Conservation (phyloP, 1,140 invertebrate species). For the Pemphigus obesinymphae region DNA sequence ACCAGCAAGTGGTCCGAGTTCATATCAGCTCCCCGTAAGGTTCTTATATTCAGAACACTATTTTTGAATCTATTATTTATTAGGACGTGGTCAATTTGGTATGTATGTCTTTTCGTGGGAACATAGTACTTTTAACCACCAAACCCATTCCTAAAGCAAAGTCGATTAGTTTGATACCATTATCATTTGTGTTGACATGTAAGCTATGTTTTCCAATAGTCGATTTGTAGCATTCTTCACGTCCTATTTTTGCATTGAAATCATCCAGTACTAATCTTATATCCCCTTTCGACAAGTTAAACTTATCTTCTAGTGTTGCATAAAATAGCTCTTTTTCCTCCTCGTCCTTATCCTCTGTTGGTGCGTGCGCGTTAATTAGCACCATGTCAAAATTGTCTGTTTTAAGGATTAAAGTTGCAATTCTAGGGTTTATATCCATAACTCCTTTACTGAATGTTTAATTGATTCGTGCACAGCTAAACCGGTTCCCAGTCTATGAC, state of each 20-base stretch:
- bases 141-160: not conserved
- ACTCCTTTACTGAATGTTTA: too few relatives aligned
- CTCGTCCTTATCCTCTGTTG: too few relatives aligned
- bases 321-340: too few relatives aligned
- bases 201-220: not conserved
- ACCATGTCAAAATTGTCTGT: too few relatives aligned
- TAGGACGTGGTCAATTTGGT: not conserved
- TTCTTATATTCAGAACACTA: conserved; percentile 18
- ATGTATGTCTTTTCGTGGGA: not conserved
- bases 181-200: not conserved
- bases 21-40: not conserved
- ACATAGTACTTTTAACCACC: conserved; percentile 4
- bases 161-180: conserved; percentile 1
- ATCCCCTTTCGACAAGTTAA: not conserved
- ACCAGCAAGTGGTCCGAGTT: not conserved
- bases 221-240: not conserved
- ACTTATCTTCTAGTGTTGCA: too few relatives aligned
- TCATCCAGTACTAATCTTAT: too few relatives aligned
- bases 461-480: too few relatives aligned
- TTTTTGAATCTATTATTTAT: not conserved
- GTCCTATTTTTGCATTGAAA: not conserved
- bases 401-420: too few relatives aligned
- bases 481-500: too few relatives aligned
- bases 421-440: too few relatives aligned
- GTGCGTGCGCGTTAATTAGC: too few relatives aligned